Evolutionary conservation across 2,888 invertebrate species (phyloP), one percentile per base, ranked within the genome.

Genomic region (Habrosyne pyritoides): DNA sequence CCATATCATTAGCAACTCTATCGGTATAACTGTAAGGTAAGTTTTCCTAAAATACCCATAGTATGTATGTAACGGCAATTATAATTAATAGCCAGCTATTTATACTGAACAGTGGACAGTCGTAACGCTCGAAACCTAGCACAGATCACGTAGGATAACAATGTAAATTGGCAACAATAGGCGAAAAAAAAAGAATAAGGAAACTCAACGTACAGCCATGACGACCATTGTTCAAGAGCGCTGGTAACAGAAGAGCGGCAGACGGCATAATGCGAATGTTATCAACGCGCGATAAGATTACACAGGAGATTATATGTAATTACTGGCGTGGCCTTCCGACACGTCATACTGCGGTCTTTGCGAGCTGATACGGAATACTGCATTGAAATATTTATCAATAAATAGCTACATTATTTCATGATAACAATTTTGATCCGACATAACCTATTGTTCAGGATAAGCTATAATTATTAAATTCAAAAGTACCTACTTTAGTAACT

Each of bases 291-390:
- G 89, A 89, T 89, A 88, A 87, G 84, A 85, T 84, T 79, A 73
- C 67, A 62, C 47, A 42, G 8, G 60, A 73, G 83, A 84, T 81
- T 83, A 79, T 66, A 61, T 68, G 81, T 86, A 88, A 90, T 88
- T 87, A 83, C 71, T 63, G 60, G 56, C 73, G 6, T 59, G 61
- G 63, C 67, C 68, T 73, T 70, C 61, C 60, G 77, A 57, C 81
- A 80, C 90, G 91, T 91, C 91, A 91, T 71, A 90, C 88, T 91
- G 91, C 91, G 89, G 89, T 75, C 76, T 79, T 80, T 71, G 60
- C 69, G 67, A 59, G 61, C 67, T 66, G 83, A 84, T 87, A 87
- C 69, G 60, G 75, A 84, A 81, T 89, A 79, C 90, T 86, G 91
- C 91, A 89, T 81, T 84, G 82, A 77, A 82, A 77, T 81, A 67